Conservation (phyloP, 1,140 invertebrate genomes). For the Elysia chlorotica region DNA sequence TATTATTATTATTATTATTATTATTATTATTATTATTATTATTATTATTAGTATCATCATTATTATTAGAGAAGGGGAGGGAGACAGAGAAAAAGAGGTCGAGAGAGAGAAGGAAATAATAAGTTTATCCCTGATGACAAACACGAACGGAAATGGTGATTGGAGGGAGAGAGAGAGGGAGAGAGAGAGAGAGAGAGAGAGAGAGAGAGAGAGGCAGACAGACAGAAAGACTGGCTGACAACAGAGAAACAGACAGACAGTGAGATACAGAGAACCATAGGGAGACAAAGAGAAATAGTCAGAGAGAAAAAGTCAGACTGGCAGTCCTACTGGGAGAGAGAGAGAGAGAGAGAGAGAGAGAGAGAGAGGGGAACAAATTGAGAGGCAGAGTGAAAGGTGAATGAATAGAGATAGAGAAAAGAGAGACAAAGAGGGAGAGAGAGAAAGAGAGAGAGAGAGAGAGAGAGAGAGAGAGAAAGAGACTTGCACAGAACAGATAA, state of each 20-base stretch:
- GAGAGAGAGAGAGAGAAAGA: neutral
- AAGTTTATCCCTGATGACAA: neutral
- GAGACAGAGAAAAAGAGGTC: neutral
- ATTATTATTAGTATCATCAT: no score
- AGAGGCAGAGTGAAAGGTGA: neutral
- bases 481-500: neutral
- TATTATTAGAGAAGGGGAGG: no score
- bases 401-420: neutral
- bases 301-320: neutral
- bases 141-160: neutral
- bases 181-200: neutral
- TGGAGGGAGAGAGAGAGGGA: neutral
- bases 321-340: neutral
- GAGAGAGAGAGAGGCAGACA: neutral
- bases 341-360: neutral
- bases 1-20: no score
- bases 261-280: neutral
- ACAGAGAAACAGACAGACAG: neutral
- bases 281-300: neutral
- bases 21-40: no score
- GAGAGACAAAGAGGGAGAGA: conserved; percentile 4
- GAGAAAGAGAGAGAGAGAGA: neutral
- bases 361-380: neutral
- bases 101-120: neutral
- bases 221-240: neutral